These are phyloP conservation scores for Ursus arctos DNA, from an alignment of 2,113 vertebrate species.

Conservation along the genomic window DNA sequence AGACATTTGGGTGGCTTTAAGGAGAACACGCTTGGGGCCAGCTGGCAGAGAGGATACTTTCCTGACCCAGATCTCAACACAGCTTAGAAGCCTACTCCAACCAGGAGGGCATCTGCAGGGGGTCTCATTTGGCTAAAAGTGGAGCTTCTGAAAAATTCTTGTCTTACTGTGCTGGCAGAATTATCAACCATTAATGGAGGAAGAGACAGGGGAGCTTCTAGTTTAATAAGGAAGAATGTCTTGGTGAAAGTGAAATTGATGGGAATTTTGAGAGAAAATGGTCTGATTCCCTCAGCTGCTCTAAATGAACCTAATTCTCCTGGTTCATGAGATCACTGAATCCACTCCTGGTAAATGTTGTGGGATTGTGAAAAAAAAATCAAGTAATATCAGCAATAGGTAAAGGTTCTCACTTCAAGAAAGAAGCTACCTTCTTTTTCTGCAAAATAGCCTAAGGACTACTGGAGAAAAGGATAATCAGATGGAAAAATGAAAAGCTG, in stretches of 20 bases:
- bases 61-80: constrained; percentile 54
- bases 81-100: background rate
- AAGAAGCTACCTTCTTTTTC: constrained; percentile 15
- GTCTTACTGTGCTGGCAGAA: constrained; percentile 40
- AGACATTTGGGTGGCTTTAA: background rate
- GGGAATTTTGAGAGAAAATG: constrained; percentile 27
- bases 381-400: background rate
- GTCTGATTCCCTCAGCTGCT: background rate
- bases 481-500: background rate
- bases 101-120: background rate
- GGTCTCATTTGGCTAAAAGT: constrained; percentile 56
- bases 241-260: constrained; percentile 37
- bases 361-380: background rate
- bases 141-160: constrained; percentile 46
- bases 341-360: background rate
- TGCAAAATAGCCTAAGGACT: background rate
- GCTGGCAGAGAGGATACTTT: background rate
- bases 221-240: constrained; percentile 49
- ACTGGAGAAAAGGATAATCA: background rate
- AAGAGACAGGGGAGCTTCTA: background rate
- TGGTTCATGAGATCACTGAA: background rate
- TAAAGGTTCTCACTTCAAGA: background rate
- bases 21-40: background rate
- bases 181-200: constrained; percentile 34
- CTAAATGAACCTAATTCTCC: background rate